Base-by-base conservation (phyloP, 2,113 vertebrate genomes). In the Heliornis fulica region DNA sequence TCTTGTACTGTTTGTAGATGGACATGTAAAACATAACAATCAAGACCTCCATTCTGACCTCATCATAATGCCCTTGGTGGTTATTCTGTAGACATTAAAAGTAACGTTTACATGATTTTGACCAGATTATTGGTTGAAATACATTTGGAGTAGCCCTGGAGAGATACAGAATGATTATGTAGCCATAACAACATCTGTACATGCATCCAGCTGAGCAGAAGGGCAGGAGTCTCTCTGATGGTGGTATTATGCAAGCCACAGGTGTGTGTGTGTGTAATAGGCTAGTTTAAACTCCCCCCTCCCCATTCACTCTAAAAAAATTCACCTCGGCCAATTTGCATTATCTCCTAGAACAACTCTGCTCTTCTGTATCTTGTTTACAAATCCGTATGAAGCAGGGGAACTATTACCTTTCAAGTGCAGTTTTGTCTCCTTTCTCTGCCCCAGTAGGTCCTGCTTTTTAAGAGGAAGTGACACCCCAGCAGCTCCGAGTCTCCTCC, bases 1-100 rank as follows among this genome's bases (percentile, higher is more conserved):
- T 64, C 95, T 98, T 95, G 94, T 84, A 93, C 86, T 97, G 93
- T 96, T 95, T 97, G 93, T 98, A 97, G 93, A 97, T 97, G 96
- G 46, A 46, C n/a, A n/a, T n/a, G n/a, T n/a, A n/a, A n/a, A n/a
- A n/a, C 96, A 90, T 92, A 97, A 90, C 82, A 78, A 61, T 79
- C 94, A 41, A n/a, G 90, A 95, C 77, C 92, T 90, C 87, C 83
- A 75, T 87, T 83, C 93, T 95, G 90, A 95, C 94, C 96, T 97
- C 96, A 93, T 96, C 88, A 18, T 59, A 60, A 84, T 74, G 89
- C 69, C 10, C 31, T 90, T 36, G 69, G 79, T 96, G 95, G 83
- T 93, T 96, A 34, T 81, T 86, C 96, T 90, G 87, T 70, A 96
- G 88, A 97, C 90, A 95, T 93, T 89, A 95, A 87, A 96, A 91